Conservation (phyloP, 2,888 invertebrate genomes). For the Lasioglossum pauxillum region DNA sequence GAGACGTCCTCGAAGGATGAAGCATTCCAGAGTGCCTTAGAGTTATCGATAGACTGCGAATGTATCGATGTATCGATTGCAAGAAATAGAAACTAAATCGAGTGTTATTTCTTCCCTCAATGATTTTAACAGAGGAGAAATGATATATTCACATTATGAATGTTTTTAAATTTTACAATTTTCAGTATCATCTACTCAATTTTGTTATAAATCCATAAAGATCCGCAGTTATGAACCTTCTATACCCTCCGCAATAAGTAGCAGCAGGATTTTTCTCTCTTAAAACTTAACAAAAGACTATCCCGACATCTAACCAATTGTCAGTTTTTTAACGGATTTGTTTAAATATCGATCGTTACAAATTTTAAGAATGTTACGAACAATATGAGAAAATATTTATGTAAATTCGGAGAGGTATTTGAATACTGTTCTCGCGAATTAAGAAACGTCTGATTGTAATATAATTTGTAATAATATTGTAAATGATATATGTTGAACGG, state of each 20-base stretch:
- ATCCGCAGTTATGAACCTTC: neutral
- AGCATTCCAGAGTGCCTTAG: constrained; percentile 67
- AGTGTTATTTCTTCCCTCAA: too few species aligned
- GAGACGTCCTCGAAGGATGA: constrained; percentile 41
- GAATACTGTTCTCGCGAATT: constrained; percentile 11
- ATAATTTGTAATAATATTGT: constrained; percentile 51
- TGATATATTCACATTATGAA: too few species aligned
- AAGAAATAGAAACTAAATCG: too few species aligned
- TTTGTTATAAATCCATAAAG: too few species aligned
- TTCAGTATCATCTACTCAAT: too few species aligned
- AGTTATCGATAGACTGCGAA: neutral
- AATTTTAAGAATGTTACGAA: constrained; percentile 49
- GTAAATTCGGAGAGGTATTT: constrained; percentile 16
- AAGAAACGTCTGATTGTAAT: constrained; percentile 29
- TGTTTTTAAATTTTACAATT: too few species aligned
- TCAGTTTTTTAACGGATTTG: neutral
- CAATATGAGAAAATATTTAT: constrained; percentile 40
- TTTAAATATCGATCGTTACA: constrained; percentile 13
- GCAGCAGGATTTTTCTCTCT: neutral
- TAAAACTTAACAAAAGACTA: neutral
- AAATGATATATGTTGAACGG: constrained; percentile 51
- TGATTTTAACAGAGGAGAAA: too few species aligned
- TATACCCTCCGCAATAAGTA: constrained; percentile 10
- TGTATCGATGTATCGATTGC: too few species aligned
- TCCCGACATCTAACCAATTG: neutral